Evolutionary conservation across 2,888 invertebrate species (phyloP), one percentile per base, ranked within the genome.

Genomic region (Agonopterix alstromeriana): DNA sequence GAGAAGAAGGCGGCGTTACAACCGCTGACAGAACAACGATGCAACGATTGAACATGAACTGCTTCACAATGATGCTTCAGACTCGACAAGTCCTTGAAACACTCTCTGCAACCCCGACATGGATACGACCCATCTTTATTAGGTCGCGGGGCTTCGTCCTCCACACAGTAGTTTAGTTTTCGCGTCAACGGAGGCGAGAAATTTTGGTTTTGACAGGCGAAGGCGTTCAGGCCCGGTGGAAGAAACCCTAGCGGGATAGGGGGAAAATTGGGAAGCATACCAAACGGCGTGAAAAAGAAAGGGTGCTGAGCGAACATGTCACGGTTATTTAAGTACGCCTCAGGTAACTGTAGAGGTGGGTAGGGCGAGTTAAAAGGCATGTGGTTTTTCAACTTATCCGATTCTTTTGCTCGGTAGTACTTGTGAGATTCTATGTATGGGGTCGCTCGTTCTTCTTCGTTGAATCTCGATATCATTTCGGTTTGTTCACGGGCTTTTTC

Each of bases 1-100:
- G 95, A 94, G 53, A 94, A 92, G 80, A 95, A 96, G 45, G 94
- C 92, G 61, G 94, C 93, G 46, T 92, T 92, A 78, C 95, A 95
- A 10, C 94, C 94, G 50, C 90, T 91, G 46, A 94, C 89, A n/a
- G 93, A 92, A 82, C 95, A 95, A 54, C 92, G 90, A 64, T 93
- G 93, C 81, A 94, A 91, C 50, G 94, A 93, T 50, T 91, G 90
- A 36, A 87, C 73, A 69, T 95, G 95, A 45, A 90, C 82, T 54
- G 86, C 90, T 75, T 94, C 94, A 82, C 93, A 94, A 78, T 95
- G 95, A 57, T 93, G 91, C 72, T 94, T 93, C 54, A 94, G 82
- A 46, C 90, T 88, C 10, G 89, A 75, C 44, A 92, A 79, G 65
- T 92, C 93, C 56, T 90, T 90, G 67, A 94, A 92, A 53, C 89